These are phyloP conservation scores for Stictocephala bisonia DNA, from an alignment of 2,888 invertebrate genomes.

Conservation along the genomic window DNA sequence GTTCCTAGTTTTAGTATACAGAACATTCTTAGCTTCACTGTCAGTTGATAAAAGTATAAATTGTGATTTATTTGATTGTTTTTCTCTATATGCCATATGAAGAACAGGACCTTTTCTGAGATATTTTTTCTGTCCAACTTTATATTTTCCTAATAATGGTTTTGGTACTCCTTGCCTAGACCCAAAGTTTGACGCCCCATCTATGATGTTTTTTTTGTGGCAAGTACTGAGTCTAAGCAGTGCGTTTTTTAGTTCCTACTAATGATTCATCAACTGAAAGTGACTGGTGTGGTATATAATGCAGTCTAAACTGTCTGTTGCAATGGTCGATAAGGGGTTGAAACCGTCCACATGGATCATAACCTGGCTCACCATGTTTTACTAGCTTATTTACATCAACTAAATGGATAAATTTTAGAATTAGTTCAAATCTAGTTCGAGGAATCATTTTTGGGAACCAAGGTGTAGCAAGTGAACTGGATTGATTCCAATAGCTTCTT, in stretches of 20 bases:
- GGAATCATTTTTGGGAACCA: conserved; percentile 40
- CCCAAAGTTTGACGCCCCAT: conserved; percentile 37
- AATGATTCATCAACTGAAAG: conserved; percentile 35
- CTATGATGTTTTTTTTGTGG: conserved; percentile 43
- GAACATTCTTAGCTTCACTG: too few relatives aligned
- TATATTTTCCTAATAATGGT: too few relatives aligned
- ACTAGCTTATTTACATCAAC: conserved; percentile 8
- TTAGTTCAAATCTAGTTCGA: conserved; percentile 21
- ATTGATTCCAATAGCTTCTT: conserved; percentile 4
- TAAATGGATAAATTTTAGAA: conserved; percentile 39
- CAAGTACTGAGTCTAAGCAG: conserved; percentile 19
- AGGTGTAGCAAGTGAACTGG: not conserved
- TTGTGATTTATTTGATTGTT: too few relatives aligned
- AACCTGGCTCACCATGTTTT: not conserved
- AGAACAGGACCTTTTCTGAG: too few relatives aligned
- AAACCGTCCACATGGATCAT: conserved; percentile 36
- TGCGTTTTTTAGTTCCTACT: conserved; percentile 33
- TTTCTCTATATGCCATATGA: too few relatives aligned
- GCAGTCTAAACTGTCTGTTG: conserved; percentile 11
- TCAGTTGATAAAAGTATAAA: too few relatives aligned
- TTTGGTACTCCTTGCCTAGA: too few relatives aligned
- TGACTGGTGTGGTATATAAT: conserved; percentile 22
- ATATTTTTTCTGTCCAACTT: too few relatives aligned
- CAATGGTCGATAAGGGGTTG: conserved; percentile 38
- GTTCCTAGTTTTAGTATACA: too few relatives aligned